Evolutionary conservation across 1,140 invertebrate species (phyloP).

Genomic region (Papilio xuthus): DNA sequence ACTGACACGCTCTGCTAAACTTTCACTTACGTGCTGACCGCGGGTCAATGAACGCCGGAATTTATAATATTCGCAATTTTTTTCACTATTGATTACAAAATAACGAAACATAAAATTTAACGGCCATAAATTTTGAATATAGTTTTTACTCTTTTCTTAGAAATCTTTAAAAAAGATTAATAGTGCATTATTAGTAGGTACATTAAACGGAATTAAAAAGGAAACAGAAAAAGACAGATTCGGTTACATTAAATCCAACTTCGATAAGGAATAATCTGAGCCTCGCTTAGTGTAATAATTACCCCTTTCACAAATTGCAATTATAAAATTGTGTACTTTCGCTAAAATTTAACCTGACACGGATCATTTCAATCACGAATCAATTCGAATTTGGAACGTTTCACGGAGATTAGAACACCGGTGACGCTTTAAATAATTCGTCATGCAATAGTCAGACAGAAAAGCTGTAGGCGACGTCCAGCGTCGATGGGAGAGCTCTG

Average conservation of each 20-base stretch:
- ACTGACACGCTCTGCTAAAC: slow-evolving; percentile 36
- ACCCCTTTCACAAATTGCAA: slow-evolving; percentile 20
- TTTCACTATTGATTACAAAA: slow-evolving; percentile 15
- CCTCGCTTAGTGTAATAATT: not conserved
- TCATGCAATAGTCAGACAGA: slow-evolving; percentile 44
- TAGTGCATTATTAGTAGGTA: too few relatives aligned
- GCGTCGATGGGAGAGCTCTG: not conserved
- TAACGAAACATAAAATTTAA: not conserved
- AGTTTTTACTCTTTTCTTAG: not conserved
- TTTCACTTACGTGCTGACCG: slow-evolving; percentile 51
- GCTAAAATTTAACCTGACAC: slow-evolving; percentile 42
- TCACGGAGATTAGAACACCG: slow-evolving; percentile 49
- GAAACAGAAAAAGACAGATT: not conserved
- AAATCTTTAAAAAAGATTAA: not conserved
- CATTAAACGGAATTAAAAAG: not conserved
- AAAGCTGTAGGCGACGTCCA: not conserved
- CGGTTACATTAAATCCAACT: not conserved
- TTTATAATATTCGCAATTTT: slow-evolving; percentile 25
- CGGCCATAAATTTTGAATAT: not conserved
- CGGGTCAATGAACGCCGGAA: slow-evolving; percentile 40
- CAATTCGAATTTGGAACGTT: slow-evolving; percentile 55
- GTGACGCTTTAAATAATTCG: slow-evolving; percentile 56
- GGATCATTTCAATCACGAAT: slow-evolving; percentile 50
- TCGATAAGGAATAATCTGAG: slow-evolving; percentile 4
- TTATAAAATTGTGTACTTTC: slow-evolving; percentile 47